Conservation (phyloP, 2,113 vertebrate species). For the Macrotus californicus region DNA sequence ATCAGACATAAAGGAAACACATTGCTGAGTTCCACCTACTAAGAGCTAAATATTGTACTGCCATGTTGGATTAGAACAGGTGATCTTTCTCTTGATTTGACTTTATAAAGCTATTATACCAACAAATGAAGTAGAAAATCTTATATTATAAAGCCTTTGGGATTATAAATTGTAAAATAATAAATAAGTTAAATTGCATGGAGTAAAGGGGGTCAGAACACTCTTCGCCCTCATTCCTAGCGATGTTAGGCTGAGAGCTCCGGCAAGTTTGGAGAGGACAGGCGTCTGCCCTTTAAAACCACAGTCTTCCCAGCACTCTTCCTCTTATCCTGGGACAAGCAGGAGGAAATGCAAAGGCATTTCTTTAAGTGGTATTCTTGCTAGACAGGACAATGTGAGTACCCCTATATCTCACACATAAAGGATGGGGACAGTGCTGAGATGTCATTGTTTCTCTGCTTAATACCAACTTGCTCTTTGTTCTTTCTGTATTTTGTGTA, state of each 20-base stretch:
- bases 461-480: not conserved
- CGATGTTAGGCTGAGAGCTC: not conserved
- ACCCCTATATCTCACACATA: no score
- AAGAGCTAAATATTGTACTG: not conserved
- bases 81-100: not conserved
- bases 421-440: not conserved
- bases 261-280: not conserved
- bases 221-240: not conserved
- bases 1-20: not conserved
- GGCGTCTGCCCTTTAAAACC: accelerated
- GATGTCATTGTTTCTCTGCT: not conserved
- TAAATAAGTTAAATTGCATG: not conserved
- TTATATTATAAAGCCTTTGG: not conserved
- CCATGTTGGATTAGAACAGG: not conserved
- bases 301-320: accelerated
- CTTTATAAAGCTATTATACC: not conserved
- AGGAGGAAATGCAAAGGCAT: not conserved
- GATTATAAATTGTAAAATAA: not conserved
- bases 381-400: not conserved
- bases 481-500: not conserved
- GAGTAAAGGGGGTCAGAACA: not conserved
- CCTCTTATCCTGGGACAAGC: not conserved
- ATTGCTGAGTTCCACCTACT: not conserved
- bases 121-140: not conserved
- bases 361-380: not conserved